Evolutionary conservation across 2,888 invertebrate genomes (phyloP).

Genomic region (Aphidoletes aphidimyza): DNA sequence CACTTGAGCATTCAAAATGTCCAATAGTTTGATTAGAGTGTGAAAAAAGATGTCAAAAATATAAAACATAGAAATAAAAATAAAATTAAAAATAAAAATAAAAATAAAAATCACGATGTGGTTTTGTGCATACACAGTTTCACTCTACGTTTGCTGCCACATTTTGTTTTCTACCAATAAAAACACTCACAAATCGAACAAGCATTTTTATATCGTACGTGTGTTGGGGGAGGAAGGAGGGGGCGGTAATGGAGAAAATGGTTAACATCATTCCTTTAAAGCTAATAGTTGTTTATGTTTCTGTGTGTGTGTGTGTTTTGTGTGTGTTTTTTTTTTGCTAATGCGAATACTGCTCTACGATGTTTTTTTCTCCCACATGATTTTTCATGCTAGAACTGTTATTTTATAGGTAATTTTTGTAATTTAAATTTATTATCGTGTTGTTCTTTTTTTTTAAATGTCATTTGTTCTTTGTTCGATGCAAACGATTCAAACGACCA

Average conservation of each 20-base stretch:
- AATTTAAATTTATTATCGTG: too few relatives aligned
- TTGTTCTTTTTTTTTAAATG: neutral
- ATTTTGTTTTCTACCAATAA: neutral
- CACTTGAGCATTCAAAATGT: too few relatives aligned
- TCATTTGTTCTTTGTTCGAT: neutral
- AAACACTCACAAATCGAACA: neutral
- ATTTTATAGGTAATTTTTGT: too few relatives aligned
- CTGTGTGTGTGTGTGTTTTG: neutral
- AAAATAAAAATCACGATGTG: neutral
- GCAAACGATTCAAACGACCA: slow-evolving; percentile 27
- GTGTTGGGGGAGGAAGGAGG: too few relatives aligned
- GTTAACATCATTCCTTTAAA: neutral
- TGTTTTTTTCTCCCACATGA: neutral
- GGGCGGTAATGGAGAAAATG: neutral
- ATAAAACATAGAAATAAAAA: too few relatives aligned
- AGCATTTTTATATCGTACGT: neutral
- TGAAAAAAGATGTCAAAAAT: too few relatives aligned
- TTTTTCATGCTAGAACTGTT: too few relatives aligned
- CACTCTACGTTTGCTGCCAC: neutral
- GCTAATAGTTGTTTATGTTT: slow-evolving; percentile 10
- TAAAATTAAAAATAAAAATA: slow-evolving; percentile 2
- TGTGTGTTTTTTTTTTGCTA: neutral
- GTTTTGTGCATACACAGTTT: neutral
- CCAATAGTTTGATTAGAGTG: too few relatives aligned
- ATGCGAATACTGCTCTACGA: slow-evolving; percentile 2